phyloP scores from a whole-genome alignment of 2,113 vertebrate species.

The Rhodinocichla rosea region DNA sequence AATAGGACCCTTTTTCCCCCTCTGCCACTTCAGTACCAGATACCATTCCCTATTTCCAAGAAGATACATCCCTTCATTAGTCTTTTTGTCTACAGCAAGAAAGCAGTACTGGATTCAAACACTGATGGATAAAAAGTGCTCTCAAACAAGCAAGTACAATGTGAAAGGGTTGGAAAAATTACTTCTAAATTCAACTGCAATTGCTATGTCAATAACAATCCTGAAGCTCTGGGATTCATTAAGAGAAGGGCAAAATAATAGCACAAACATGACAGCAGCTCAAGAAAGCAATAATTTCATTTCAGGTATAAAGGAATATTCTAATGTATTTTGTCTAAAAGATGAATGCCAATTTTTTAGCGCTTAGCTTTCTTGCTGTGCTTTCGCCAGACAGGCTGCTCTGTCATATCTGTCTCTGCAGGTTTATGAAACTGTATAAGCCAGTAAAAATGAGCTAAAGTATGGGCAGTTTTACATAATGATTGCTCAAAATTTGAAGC shows the following conservation, averaged over 20 bases:
- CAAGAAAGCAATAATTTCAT: background rate
- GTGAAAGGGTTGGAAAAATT: background rate
- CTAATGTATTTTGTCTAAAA: background rate
- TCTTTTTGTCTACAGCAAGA: background rate
- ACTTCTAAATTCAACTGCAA: background rate
- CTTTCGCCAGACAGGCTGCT: background rate
- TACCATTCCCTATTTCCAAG: background rate
- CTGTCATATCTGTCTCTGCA: background rate
- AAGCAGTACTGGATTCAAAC: background rate
- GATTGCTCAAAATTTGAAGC: background rate
- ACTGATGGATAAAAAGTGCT: background rate
- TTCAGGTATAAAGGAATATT: background rate
- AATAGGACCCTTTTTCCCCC: background rate
- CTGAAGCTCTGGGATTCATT: background rate
- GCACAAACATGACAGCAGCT: background rate
- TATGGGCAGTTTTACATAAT: background rate
- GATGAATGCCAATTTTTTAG: background rate
- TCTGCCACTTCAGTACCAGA: background rate
- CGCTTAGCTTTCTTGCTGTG: background rate
- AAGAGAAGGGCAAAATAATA: slow-evolving; percentile 1
- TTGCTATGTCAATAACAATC: background rate
- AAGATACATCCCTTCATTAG: background rate
- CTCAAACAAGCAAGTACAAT: background rate
- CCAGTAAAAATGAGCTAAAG: background rate
- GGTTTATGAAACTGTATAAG: background rate